Conservation (phyloP, 2,113 vertebrate species). For the Bagarius yarrelli region DNA sequence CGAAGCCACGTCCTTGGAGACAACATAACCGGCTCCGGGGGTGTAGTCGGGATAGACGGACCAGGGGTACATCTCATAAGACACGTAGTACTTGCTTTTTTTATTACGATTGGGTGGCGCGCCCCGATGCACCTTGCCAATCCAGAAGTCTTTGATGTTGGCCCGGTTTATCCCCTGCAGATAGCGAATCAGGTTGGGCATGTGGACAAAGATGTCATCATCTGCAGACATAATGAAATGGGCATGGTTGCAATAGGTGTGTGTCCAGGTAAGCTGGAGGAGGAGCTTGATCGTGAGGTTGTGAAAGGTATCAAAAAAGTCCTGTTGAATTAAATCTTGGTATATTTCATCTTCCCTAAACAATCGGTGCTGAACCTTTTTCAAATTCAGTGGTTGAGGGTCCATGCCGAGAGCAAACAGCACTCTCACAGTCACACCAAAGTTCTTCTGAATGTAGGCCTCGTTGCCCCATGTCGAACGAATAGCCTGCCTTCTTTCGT, state of each 20-base stretch:
- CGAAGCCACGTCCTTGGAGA: slow-evolving; percentile 83
- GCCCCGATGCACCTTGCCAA: slow-evolving; percentile 85
- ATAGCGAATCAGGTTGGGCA: slow-evolving; percentile 88
- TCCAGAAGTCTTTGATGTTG: slow-evolving; percentile 82
- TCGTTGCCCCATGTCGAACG: slow-evolving; percentile 92
- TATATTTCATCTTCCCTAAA: slow-evolving; percentile 74
- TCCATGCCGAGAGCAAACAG: slow-evolving; percentile 83
- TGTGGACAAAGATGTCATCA: slow-evolving; percentile 93
- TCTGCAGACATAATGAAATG: slow-evolving; percentile 94
- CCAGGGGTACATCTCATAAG: slow-evolving; percentile 92
- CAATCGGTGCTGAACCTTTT: slow-evolving; percentile 67
- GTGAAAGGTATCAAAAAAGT: slow-evolving; percentile 92
- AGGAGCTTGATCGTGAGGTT: slow-evolving; percentile 93
- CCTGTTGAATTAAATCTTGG: slow-evolving; percentile 87
- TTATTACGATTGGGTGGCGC: slow-evolving; percentile 82
- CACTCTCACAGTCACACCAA: slow-evolving; percentile 84
- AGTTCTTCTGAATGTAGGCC: slow-evolving; percentile 68
- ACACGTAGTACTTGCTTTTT: slow-evolving; percentile 90
- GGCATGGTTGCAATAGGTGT: slow-evolving; percentile 82
- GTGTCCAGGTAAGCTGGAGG: slow-evolving; percentile 90
- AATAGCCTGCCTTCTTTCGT: slow-evolving; percentile 77
- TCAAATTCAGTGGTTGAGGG: slow-evolving; percentile 43
- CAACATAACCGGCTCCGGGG: slow-evolving; percentile 85
- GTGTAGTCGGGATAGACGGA: slow-evolving; percentile 90
- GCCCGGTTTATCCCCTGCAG: slow-evolving; percentile 73